Evolutionary conservation across 37 sponge, comb jelly and placozoan genomes (phyloP), one percentile per base, ranked within the genome.

Genomic region (Corticium candelabrum): DNA sequence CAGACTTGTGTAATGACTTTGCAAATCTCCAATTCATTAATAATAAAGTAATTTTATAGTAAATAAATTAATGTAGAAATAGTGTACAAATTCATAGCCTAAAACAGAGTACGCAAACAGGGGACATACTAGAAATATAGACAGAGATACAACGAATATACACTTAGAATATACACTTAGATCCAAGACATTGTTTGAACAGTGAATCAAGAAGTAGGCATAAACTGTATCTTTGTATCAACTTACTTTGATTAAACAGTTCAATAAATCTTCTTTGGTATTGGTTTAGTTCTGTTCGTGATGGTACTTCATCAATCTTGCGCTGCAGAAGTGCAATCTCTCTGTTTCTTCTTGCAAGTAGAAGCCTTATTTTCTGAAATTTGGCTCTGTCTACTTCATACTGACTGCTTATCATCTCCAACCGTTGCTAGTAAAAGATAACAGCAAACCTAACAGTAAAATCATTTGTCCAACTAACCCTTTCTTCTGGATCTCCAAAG

Each of bases 251-350:
- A 32, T 78, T 82, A 50, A 81, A 89, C 37, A 94, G 82, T 36
- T 91, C 93, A 31, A 92, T 89, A 68, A 92, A 89, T 37, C 97
- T 68, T 68, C 86, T 77, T 81, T 96, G 97, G 43, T 96, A 96
- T 69, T 96, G 97, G n/a, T 89, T 67, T 35, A 96, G 89, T 73
- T 96, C 97, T 40, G 89, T 85, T 7, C 97, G 81, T 1, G 94
- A 86, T 15, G 97, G 97, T 0, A 93, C 85, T 41, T 93, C 97
- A 77, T 96, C 97, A 34, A 96, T 85, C 84, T 93, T 93, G 33
- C 97, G 38, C 77, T 90, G 94, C 0, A 96, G 43, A 2, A 78
- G 77, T 35, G 97, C 86, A 29, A 94, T 96, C 81, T 90, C 94
- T 37, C 95, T 84, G 67, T 90, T 96, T 87, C 89, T 96, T 41